A percentile compares a stretch with the other conserved stretches of the same genome.
Conservation (phyloP, 2,888 invertebrate species). For the Ectemnius lituratus region DNA sequence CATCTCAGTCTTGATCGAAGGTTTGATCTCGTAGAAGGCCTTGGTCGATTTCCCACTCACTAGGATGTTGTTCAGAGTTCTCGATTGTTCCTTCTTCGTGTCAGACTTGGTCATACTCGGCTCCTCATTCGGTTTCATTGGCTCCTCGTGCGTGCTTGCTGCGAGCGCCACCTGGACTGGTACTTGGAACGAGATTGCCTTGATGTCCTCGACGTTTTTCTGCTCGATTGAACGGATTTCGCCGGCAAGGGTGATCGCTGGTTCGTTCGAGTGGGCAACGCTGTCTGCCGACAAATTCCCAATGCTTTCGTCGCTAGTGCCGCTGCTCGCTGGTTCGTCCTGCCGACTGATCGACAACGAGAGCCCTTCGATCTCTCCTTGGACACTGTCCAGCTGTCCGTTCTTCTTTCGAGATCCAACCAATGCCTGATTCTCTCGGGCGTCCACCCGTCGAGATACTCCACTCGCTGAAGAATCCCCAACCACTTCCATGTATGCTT, state of each 20-base stretch:
- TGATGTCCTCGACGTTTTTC: conserved; percentile 51
- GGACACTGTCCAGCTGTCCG: too few species aligned
- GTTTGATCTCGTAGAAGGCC: conserved; percentile 72
- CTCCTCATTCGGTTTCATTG: conserved; percentile 28
- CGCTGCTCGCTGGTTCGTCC: too few species aligned
- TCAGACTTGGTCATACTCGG: conserved; percentile 20
- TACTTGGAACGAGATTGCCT: conserved; percentile 61
- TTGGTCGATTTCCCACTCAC: conserved; percentile 61
- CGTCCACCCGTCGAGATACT: too few species aligned
- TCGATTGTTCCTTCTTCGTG: conserved; percentile 58
- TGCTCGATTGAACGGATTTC: conserved; percentile 23
- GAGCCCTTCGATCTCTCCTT: too few species aligned
- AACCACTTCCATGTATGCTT: too few species aligned
- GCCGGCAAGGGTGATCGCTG: conserved; percentile 14
- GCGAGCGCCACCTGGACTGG: conserved; percentile 28
- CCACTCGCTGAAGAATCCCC: too few species aligned
- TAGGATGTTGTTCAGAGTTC: conserved; percentile 60
- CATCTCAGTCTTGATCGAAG: conserved; percentile 68
- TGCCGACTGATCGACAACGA: too few species aligned
- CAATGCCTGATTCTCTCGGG: too few species aligned
- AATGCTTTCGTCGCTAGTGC: too few species aligned
- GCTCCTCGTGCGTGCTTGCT: background rate
- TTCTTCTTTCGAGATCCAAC: too few species aligned
- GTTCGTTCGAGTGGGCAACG: background rate
- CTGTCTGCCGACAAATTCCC: too few species aligned